Evolutionary conservation across 1,140 invertebrate genomes (phyloP), one percentile per base, ranked within the genome.

Genomic region (Meloidogyne floridensis): DNA sequence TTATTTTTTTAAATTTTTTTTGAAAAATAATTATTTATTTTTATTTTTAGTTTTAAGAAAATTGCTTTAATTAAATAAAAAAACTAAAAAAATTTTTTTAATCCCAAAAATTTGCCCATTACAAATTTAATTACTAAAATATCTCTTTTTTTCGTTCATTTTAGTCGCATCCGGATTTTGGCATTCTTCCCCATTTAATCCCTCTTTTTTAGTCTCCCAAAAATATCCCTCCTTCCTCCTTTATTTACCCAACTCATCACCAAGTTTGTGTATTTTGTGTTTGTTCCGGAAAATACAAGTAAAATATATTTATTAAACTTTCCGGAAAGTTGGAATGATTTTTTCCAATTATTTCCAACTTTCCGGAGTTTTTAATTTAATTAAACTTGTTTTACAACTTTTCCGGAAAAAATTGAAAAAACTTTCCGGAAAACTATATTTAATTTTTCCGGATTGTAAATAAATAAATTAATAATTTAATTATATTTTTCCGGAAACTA

Each of bases 31-130:
- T 59, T 54, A 1, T 54, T 54, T 10, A 10, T 54, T 13, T 65
- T 65, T 65, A 65, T 65, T 65, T 65, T 13, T 65, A n/a, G n/a
- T n/a, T n/a, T 65, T 65, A 65, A 65, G 15, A n/a, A 59, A 59
- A 65, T 6, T n/a, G 5, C 3, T 65, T 65, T 65, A 65, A 65
- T 65, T 65, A 65, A 65, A 65, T 65, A 65, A 65, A 65, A n/a
- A n/a, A 65, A 65, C 0, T 2, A 18, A 65, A 47, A 6, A 47
- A 47, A 47, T 47, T 47, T 32, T 32, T 32, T 59, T 4, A 6
- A 6, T 59, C 59, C 59, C 47, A 47, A 65, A 65, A 65, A 65
- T 65, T 65, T 15, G 56, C 10, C 59, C 59, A 65, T 65, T 65
- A 65, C 59, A 65, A 65, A 65, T 65, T 65, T n/a, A 3, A 65